A percentile compares a stretch with the other conserved stretches of the same genome.
Evolutionary conservation across 1,140 invertebrate species (phyloP).

Genomic region (Apolygus lucorum): DNA sequence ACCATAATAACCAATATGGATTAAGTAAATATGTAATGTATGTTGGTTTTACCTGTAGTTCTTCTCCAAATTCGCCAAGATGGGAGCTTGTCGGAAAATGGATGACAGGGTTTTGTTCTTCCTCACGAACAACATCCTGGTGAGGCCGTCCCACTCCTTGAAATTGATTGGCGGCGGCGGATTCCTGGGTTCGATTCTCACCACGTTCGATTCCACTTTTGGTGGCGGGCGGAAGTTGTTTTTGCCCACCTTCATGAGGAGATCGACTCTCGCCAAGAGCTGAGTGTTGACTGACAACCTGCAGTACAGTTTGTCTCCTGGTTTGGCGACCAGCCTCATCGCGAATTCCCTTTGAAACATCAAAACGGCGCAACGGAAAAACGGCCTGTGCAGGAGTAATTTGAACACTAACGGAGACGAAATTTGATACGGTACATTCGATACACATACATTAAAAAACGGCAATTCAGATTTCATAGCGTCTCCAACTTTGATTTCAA

Average conservation of each 20-base stretch:
- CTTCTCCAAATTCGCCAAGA: constrained; percentile 75
- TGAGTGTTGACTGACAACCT: constrained; percentile 95
- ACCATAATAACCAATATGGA: no score
- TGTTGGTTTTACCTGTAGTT: no score
- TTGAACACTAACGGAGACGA: constrained; percentile 98
- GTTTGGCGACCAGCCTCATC: constrained; percentile 89
- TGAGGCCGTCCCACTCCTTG: constrained; percentile 95
- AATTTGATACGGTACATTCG: constrained; percentile 99
- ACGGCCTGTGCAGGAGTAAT: constrained; percentile 78
- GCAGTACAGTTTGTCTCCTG: constrained; percentile 96
- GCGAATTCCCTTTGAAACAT: constrained; percentile 99
- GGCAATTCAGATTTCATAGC: constrained; percentile 89
- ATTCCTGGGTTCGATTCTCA: constrained; percentile 92
- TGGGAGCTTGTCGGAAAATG: constrained; percentile 74
- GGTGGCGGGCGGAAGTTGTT: constrained; percentile 98
- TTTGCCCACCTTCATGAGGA: constrained; percentile 97
- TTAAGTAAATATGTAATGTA: no score
- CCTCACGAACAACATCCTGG: constrained; percentile 85
- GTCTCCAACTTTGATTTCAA: constrained; percentile 91
- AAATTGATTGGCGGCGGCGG: constrained; percentile 95
- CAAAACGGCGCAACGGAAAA: constrained; percentile 87
- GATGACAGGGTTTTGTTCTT: constrained; percentile 91
- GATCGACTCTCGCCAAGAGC: constrained; percentile 85
- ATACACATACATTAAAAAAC: constrained; percentile 98
- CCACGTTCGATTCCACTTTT: constrained; percentile 98